Evolutionary conservation across 2,797 vertebrate genomes (phyloP).

Genomic region (Merluccius polli): DNA sequence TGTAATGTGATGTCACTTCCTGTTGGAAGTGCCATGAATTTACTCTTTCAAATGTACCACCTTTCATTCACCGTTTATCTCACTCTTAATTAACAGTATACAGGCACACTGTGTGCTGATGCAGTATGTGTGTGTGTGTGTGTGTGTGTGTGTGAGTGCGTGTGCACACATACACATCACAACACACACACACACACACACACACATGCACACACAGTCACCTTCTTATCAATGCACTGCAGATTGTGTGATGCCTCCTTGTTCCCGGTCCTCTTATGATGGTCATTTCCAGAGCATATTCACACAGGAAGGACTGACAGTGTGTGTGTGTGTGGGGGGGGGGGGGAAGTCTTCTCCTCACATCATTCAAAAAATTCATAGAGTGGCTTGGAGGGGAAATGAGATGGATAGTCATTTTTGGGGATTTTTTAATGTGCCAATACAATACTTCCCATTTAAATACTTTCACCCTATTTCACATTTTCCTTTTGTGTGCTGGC

Average conservation of each 20-base stretch:
- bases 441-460: conserved; percentile 60
- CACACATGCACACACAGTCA: not conserved
- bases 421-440: conserved; percentile 45
- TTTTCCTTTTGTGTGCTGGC: conserved; percentile 52
- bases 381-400: conserved; percentile 64
- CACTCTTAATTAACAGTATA: conserved; percentile 10
- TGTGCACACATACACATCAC: conserved; percentile 12
- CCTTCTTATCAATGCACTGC: conserved; percentile 73
- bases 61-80: not conserved
- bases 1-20: not conserved
- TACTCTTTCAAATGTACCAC: not conserved
- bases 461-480: conserved; percentile 60
- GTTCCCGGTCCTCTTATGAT: conserved; percentile 67
- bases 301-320: conserved; percentile 50
- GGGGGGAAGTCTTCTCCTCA: conserved; percentile 60
- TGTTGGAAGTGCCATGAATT: not conserved
- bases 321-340: conserved; percentile 2
- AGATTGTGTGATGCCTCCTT: conserved; percentile 65
- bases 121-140: not conserved
- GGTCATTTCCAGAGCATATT: conserved; percentile 63
- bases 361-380: conserved; percentile 69
- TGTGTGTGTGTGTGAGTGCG: not conserved
- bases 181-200: conserved; percentile 20
- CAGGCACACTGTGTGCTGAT: not conserved
- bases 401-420: conserved; percentile 54